Conservation (phyloP, 2,888 invertebrate genomes). For the Parapristionchus giblindavisi region DNA sequence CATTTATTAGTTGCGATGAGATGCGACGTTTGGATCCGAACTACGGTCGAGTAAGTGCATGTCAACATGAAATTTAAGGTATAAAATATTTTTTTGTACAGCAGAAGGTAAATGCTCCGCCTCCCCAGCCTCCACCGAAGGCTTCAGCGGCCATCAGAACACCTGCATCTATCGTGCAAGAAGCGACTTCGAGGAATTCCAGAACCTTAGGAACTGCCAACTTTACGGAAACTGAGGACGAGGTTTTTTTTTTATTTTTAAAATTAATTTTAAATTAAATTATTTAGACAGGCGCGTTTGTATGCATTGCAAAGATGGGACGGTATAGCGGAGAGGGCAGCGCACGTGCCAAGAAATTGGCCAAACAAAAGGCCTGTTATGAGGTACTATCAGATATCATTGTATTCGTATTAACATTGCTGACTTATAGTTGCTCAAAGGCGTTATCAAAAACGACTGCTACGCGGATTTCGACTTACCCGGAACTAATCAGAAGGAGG, state of each 20-base stretch:
- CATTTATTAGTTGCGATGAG: too few species aligned
- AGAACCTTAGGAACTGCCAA: neutral
- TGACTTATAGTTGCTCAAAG: conserved; percentile 30
- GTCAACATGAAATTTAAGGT: too few species aligned
- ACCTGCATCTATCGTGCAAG: neutral
- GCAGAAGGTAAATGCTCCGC: neutral
- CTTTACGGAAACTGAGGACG: neutral
- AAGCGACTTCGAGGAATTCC: neutral
- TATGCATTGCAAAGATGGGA: neutral
- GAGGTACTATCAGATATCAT: neutral
- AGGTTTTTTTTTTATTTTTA: neutral
- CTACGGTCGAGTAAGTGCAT: too few species aligned
- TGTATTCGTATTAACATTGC: neutral
- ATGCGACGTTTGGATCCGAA: too few species aligned
- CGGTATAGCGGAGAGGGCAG: conserved; percentile 25
- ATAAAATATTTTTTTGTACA: neutral
- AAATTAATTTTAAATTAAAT: neutral
- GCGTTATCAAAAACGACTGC: conserved; percentile 40
- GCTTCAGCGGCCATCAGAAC: neutral
- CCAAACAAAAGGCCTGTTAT: conserved; percentile 47
- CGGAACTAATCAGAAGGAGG: conserved; percentile 45
- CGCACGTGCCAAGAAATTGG: conserved; percentile 44
- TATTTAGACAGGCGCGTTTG: neutral
- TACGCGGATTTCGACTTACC: conserved; percentile 48
- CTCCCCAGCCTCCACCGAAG: neutral